Evolutionary conservation across 2,888 invertebrate species (phyloP).

Genomic region (Tenthredo livida): DNA sequence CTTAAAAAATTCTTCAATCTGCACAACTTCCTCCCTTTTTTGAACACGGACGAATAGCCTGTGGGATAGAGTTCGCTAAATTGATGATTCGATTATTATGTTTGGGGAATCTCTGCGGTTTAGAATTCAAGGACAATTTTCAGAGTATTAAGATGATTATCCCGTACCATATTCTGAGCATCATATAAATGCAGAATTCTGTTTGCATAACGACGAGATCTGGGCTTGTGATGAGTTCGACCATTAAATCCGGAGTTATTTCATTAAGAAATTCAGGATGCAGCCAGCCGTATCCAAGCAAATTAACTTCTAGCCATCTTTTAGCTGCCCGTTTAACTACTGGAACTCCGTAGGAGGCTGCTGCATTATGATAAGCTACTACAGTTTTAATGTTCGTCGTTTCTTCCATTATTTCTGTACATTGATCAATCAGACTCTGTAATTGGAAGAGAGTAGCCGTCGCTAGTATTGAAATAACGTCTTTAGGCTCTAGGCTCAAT

Average conservation of each 20-base stretch:
- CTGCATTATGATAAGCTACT: constrained; percentile 84
- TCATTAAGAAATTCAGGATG: constrained; percentile 81
- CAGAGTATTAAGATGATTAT: background rate
- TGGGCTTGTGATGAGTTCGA: constrained; percentile 82
- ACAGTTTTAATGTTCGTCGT: constrained; percentile 87
- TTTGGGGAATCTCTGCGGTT: background rate
- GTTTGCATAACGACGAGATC: constrained; percentile 88
- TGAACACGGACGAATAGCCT: constrained; percentile 72
- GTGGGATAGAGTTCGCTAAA: constrained; percentile 5
- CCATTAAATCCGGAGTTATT: constrained; percentile 85
- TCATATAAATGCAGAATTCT: constrained; percentile 87
- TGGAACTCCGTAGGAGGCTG: constrained; percentile 84
- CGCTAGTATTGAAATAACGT: constrained; percentile 85
- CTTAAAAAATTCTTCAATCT: constrained; percentile 72
- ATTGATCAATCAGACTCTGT: constrained; percentile 87
- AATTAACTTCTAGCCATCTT: constrained; percentile 85
- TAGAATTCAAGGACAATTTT: background rate
- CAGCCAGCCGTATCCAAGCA: constrained; percentile 82
- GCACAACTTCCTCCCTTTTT: constrained; percentile 66
- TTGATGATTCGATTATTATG: background rate
- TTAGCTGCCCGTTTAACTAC: constrained; percentile 83
- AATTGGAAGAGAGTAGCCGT: constrained; percentile 88
- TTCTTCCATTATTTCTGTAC: constrained; percentile 87
- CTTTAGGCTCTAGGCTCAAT: constrained; percentile 84
- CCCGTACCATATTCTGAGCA: constrained; percentile 84